Conservation (phyloP, 2,113 vertebrate species). For the Willisornis vidua region DNA sequence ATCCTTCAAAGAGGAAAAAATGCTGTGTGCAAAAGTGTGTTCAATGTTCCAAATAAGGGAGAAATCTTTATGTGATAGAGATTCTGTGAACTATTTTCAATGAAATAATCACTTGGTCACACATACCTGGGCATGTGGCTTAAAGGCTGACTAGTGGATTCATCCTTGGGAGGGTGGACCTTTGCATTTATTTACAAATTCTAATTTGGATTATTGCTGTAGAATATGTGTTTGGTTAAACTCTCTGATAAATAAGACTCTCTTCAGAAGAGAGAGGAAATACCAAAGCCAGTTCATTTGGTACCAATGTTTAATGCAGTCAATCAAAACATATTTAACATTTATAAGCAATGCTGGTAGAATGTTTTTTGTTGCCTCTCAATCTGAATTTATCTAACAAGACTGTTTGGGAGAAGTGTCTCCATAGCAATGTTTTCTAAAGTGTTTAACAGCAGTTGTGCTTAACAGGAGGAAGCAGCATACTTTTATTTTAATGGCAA, state of each 20-base stretch:
- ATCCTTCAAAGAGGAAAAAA: background rate
- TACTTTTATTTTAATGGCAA: background rate
- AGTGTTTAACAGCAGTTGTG: background rate
- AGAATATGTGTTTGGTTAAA: background rate
- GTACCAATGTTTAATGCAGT: background rate
- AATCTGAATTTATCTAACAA: background rate
- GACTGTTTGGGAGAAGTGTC: background rate
- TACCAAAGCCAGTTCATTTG: background rate
- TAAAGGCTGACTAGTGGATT: background rate
- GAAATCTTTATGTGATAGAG: background rate
- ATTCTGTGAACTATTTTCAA: background rate
- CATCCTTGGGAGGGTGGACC: background rate
- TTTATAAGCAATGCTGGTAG: background rate
- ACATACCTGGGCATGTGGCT: fast-evolving
- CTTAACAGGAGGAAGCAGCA: background rate
- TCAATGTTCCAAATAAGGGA: background rate
- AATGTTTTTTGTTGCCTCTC: background rate
- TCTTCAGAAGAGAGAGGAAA: background rate
- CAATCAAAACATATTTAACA: background rate
- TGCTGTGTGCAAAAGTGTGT: background rate
- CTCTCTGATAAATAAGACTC: too few species aligned
- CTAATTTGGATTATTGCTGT: background rate
- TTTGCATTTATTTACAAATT: background rate
- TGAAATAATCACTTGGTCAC: background rate
- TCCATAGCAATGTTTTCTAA: background rate